Evolutionary conservation across 1,140 invertebrate species (phyloP), one percentile per base, ranked within the genome.

Genomic region (Latrodectus geometricus): DNA sequence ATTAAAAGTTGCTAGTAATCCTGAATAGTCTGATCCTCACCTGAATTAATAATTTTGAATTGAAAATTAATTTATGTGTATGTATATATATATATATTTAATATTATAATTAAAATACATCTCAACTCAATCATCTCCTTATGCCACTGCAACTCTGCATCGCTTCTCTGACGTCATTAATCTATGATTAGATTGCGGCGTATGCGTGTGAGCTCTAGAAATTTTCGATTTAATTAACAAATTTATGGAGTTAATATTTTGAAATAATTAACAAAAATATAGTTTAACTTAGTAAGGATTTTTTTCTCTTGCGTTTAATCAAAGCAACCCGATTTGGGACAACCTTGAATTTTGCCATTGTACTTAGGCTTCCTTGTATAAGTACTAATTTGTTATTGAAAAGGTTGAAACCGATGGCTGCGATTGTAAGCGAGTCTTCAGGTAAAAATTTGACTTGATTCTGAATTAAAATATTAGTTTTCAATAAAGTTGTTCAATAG

Each of bases 351-450:
- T 61, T 61, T 61, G 54, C 54, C 54, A 4, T 61, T 61, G 11
- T 17, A 14, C 54, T 61, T 14, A 61, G 17, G 17, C 17, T 61
- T 61, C 54, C 35, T 35, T 5, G 35, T 14, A 61, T 4, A 14
- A 61, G 17, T 4, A 61, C 54, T 61, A 61, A 61, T 61, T 17
- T 61, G 2, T 61, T 61, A 17, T 61, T 61, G 54, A 61, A 11
- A 14, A 61, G 8, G 11, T 61, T 61, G 2, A 23, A 68, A 78
- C 61, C n/a, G 8, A 86, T 86, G 83, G 74, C 83, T 17, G 83
- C 83, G 20, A 76, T 86, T 21, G 83, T 86, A 23, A 86, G 83
- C 52, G 83, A 86, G 48, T 86, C 83, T 54, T 86, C 83, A 86
- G 83, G 83, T 86, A 86, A 52, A 14, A 12, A n/a, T 49, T 17